A percentile compares a stretch with the other conserved stretches of the same genome.
These are phyloP conservation scores for Parnassius glacialis DNA, from an alignment of 2,888 invertebrate species.

Conservation along the genomic window DNA sequence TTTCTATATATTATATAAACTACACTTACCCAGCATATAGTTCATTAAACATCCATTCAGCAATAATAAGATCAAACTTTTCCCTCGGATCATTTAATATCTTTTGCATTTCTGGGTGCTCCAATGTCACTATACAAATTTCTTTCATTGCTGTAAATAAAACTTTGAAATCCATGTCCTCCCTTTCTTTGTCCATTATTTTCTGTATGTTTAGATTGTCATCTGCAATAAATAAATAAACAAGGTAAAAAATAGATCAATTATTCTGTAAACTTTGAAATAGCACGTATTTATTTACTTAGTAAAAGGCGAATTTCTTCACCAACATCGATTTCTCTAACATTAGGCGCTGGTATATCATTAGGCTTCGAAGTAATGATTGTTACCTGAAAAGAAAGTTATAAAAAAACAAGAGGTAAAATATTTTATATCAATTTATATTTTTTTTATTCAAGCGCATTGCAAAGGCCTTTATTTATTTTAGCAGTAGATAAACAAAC, in stretches of 20 bases:
- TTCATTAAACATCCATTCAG: slow-evolving; percentile 10
- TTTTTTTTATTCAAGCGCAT: too few species aligned
- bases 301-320: slow-evolving; percentile 10
- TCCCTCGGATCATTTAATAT: slow-evolving; percentile 3
- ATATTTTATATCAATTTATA: too few species aligned
- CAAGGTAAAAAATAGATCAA: not conserved
- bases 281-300: not conserved
- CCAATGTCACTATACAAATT: not conserved
- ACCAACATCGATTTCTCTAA: slow-evolving; percentile 39
- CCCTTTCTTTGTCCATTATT: not conserved
- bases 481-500: too few species aligned
- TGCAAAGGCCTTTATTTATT: too few species aligned
- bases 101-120: not conserved
- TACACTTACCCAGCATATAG: slow-evolving; percentile 9
- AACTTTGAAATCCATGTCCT: not conserved
- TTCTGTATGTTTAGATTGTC: slow-evolving; percentile 1
- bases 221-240: not conserved
- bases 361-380: slow-evolving; percentile 40
- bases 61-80: slow-evolving; percentile 7
- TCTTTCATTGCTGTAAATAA: not conserved
- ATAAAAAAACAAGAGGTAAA: not conserved
- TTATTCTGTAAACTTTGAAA: not conserved
- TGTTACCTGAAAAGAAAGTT: slow-evolving; percentile 41
- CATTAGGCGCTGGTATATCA: slow-evolving; percentile 37
- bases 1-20: not conserved